Base-by-base conservation (phyloP, 2,888 invertebrate genomes). In the Metellina segmentata region DNA sequence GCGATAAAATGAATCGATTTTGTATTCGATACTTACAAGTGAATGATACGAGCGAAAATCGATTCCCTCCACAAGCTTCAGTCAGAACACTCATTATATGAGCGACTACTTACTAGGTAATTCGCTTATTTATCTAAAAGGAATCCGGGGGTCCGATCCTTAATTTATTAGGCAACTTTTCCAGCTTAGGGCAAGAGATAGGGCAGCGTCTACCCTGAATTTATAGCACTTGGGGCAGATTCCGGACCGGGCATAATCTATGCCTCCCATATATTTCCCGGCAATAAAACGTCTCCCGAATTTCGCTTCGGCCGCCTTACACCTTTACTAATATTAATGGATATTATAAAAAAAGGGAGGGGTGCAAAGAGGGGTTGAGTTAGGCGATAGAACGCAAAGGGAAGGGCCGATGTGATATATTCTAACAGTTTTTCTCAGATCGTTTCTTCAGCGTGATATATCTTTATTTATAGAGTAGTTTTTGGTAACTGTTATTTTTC, bases 271-370 rank as follows among this genome's bases (percentile, higher is more conserved):
- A 88, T 72, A 87, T 88, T 61, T 81, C 88, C n/a, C 69, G 51
- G 88, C 88, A 88, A 88, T 88, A 88, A 88, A 88, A 88, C 88
- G 88, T 74, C 74, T 53, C 53, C 19, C 61, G 75, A 75, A 75
- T 81, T 81, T 81, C 88, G 81, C 53, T 52, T 78, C 53, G 69
- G 77, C 34, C 16, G 9, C 51, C 75, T 51, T 51, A 74, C 74
- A 81, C 75, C 81, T 81, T 88, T 49, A 74, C 75, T 75, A 75
- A 88, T 88, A 88, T 88, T 88, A 88, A 88, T 88, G 88, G 81
- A 75, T 75, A 81, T 88, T 81, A 81, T 61, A 81, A 81, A 88
- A 88, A n/a, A 86, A 71, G 48, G 75, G 69, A 8, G 51, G 34
- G 34, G 75, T 11, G 13, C 9, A 78, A 69, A 81, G 74, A 74